phyloP scores from a whole-genome alignment of 1,140 invertebrate species.

The Frieseomelitta varia region DNA sequence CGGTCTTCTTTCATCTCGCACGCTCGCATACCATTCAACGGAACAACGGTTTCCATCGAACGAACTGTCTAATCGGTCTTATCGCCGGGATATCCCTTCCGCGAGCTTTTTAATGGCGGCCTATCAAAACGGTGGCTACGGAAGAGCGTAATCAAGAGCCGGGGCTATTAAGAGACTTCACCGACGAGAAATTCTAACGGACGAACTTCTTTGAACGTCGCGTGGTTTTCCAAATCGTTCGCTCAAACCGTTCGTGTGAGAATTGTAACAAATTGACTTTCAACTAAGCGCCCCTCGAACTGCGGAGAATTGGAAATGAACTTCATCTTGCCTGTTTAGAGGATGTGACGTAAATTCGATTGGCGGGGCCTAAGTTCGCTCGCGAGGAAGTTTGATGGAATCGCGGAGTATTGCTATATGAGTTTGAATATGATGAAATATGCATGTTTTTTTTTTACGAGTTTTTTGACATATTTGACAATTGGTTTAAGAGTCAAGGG shows the following conservation, averaged over 20 bases:
- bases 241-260: too few species aligned
- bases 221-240: too few species aligned
- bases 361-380: not conserved
- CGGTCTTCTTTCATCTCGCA: not conserved
- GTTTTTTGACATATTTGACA: too few species aligned
- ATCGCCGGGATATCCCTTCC: conserved; percentile 55
- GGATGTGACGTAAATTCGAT: not conserved
- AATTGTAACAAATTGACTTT: not conserved
- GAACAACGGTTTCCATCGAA: conserved; percentile 66
- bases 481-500: too few species aligned
- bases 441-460: not conserved
- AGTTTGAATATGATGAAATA: not conserved
- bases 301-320: not conserved
- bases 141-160: conserved; percentile 30
- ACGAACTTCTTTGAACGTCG: not conserved
- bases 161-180: conserved; percentile 1
- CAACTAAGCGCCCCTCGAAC: not conserved
- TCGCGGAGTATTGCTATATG: not conserved
- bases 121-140: conserved; percentile 30
- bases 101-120: conserved; percentile 48
- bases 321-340: not conserved
- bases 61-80: conserved; percentile 66
- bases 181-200: not conserved
- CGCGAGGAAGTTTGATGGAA: not conserved
- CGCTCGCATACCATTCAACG: conserved; percentile 56